Base-by-base conservation (phyloP, 53 echinoderm and acorn worm genomes). In the Mesocentrotus franciscanus region DNA sequence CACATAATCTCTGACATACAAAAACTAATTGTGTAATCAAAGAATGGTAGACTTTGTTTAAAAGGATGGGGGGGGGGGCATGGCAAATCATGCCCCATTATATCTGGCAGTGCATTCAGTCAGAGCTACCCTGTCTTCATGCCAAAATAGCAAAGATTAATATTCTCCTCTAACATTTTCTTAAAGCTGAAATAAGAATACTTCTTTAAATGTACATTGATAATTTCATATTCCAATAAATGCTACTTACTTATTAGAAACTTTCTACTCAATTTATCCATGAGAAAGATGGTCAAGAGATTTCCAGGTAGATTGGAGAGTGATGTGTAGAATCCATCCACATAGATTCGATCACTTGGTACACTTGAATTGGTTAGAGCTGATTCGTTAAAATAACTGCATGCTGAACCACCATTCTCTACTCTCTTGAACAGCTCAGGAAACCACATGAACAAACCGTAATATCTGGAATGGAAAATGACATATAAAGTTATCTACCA, bases 391-490 rank as follows among this genome's bases (percentile, higher is more conserved):
- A 66, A 78, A 9, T 49, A 26, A 22, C 78, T 68, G 60, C 99
- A 99, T 10, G 97, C 98, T 15, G 99, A 96, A 34, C 99, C 99
- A 95, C 96, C 93, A 11, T 39, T 36, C 89, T 99, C 99, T 29
- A 97, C 96, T 61, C 97, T 95, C 30, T 74, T 61, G 92, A 99
- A 99, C 8, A 99, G 93, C 95, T 97, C 95, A 10, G 99, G 99
- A 84, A 99, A 98, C 99, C 99, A 99, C 98, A 99, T 97, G 96
- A 97, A 98, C 78, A 99, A 33, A n/a, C 99, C 99, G 61, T 99
- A 99, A 94, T 97, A 99, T 18, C 99, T 99, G 83, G 0, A 96
- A n/a, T 56, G 26, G 33, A 76, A 33, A 20, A 74, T 32, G 74
- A 74, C 9, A 29, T 12, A 74, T 27, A 55, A 0, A 18, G 36